Evolutionary conservation across 2,888 invertebrate genomes (phyloP).

Genomic region (Pegoplata infirma): DNA sequence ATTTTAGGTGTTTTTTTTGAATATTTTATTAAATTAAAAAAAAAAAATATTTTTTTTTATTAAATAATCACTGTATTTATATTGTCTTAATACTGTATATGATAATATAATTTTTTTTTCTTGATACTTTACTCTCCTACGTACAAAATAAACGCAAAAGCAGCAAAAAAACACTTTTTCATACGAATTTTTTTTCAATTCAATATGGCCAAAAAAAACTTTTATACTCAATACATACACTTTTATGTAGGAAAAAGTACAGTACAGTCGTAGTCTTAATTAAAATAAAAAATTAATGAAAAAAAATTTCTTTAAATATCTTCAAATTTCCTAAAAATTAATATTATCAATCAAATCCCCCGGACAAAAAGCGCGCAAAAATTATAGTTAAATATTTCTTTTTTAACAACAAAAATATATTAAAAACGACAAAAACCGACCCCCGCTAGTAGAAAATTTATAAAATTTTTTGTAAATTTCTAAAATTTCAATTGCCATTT

Average conservation of each 20-base stretch:
- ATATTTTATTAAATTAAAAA: no score
- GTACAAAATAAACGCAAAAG: slow-evolving; percentile 18
- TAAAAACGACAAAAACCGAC: slow-evolving; percentile 11
- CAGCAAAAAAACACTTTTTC: slow-evolving; percentile 26
- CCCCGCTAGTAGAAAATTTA: slow-evolving; percentile 68
- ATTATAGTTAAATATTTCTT: slow-evolving; percentile 53
- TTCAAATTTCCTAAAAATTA: not conserved
- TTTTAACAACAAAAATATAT: not conserved
- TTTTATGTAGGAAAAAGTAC: slow-evolving; percentile 26
- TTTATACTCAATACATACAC: slow-evolving; percentile 48
- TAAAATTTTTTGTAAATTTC: slow-evolving; percentile 63
- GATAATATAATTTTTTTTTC: slow-evolving; percentile 36
- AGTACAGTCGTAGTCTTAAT: slow-evolving; percentile 43
- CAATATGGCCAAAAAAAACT: slow-evolving; percentile 53
- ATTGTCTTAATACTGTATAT: slow-evolving; percentile 50
- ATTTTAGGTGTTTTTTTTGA: not conserved
- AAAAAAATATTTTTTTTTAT: no score
- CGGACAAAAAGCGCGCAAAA: slow-evolving; percentile 51
- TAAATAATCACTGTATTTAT: slow-evolving; percentile 53
- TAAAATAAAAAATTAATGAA: slow-evolving; percentile 21
- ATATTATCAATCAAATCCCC: not conserved
- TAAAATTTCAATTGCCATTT: slow-evolving; percentile 51
- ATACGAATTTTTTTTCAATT: slow-evolving; percentile 21
- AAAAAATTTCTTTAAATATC: not conserved
- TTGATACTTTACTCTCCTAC: slow-evolving; percentile 44